Base-by-base conservation (phyloP, 2,797 vertebrate genomes). In the Onychomys torridus region DNA sequence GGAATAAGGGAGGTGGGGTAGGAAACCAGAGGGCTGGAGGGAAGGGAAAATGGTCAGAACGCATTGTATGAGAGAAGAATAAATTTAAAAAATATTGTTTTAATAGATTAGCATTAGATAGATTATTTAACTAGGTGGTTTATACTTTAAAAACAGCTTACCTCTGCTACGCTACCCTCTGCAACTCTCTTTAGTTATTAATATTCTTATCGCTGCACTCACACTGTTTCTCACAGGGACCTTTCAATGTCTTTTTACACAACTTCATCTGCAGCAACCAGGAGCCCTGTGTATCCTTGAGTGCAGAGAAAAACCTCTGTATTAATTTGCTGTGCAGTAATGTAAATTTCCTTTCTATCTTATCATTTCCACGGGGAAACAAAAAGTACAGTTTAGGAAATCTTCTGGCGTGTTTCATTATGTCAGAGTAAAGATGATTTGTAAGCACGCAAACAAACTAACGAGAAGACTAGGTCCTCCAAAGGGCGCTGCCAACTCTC, bases 361-460 rank as follows among this genome's bases (percentile, higher is more conserved):
- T 77, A 91, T 90, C 32, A 89, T 96, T 97, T 94, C 84, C 77
- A 67, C 3, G 11, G 63, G 76, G 91, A 91, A 89, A 75, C 59
- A 85, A 86, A 93, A 90, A 84, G 40, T 67, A 91, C 25, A 89
- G 7, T 78, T 96, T 5, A 27, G 73, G 17, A 69, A 75, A 78
- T 95, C 52, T 79, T 81, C 40, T 32, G 59, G 43, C 9, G 1
- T 76, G 23, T 95, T 69, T 95, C 79, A 89, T 95, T 93, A 87
- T 95, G 91, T 61, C 49, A 78, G 29, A 67, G 14, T 67, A 83
- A 95, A 96, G 84, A 82, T 97, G 82, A 87, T 79, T 94, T 94
- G 57, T 63, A 84, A 97, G 87, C n/a, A 91, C 83, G 76, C 52
- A 95, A 93, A 92, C 69, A 84, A 88, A 79, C 73, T 69, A 90